phyloP scores from a whole-genome alignment of 2,888 invertebrate species.

The Ashinkailepas kermadecensis region DNA sequence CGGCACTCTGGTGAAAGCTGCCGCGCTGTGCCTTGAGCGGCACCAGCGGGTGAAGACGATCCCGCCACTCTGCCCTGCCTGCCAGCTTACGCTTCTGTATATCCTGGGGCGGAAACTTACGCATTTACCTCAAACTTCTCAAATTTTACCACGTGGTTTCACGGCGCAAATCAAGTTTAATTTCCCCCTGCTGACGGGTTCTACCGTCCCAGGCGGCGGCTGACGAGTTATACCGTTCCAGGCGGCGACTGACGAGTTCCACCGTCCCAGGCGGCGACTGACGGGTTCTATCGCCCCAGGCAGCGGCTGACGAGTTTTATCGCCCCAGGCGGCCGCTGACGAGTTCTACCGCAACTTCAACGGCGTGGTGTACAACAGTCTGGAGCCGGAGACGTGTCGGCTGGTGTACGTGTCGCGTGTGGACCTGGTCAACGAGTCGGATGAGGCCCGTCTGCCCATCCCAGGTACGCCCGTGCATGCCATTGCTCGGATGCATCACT shows the following conservation, averaged over 20 bases:
- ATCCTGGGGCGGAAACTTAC: too few species aligned
- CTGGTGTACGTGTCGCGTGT: constrained; percentile 91
- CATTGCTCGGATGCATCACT: too few species aligned
- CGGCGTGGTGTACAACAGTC: constrained; percentile 81
- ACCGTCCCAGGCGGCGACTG: constrained; percentile 60
- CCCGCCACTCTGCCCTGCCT: too few species aligned
- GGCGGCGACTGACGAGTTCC: constrained; percentile 13
- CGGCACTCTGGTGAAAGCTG: too few species aligned
- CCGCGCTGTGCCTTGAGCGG: too few species aligned
- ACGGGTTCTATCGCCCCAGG: constrained; percentile 68
- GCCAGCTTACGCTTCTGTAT: too few species aligned
- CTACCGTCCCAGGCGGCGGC: constrained; percentile 58
- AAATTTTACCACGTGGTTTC: too few species aligned
- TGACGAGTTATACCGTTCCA: constrained; percentile 70
- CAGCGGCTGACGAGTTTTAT: constrained; percentile 11
- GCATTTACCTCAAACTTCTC: too few species aligned
- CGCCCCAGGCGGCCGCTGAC: constrained; percentile 62
- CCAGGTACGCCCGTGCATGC: constrained; percentile 32
- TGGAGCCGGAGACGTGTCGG: constrained; percentile 88
- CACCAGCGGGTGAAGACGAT: too few species aligned
- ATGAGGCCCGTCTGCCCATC: constrained; percentile 49
- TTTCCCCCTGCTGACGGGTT: too few species aligned
- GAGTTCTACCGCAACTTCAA: constrained; percentile 91
- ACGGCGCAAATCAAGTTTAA: too few species aligned
- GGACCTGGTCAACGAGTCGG: constrained; percentile 66